Evolutionary conservation across 2,797 vertebrate genomes (phyloP).

Genomic region (Neoniphon sammara): DNA sequence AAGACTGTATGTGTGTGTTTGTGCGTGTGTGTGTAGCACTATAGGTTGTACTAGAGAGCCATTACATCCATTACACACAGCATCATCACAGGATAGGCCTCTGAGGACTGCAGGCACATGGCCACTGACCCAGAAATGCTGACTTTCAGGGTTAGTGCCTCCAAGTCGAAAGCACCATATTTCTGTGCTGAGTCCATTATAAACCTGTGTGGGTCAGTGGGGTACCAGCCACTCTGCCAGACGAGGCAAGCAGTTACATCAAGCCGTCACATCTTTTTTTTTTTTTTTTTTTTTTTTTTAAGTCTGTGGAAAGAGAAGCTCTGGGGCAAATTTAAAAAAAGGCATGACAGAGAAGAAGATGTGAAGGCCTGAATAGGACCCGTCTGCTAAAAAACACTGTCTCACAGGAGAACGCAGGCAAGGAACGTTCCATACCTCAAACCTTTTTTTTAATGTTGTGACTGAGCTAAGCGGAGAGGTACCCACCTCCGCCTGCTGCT

Average conservation of each 20-base stretch:
- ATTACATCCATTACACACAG: slow-evolving; percentile 62
- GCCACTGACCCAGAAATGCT: slow-evolving; percentile 72
- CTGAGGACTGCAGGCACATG: slow-evolving; percentile 29
- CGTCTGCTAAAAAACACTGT: slow-evolving; percentile 50
- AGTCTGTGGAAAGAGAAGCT: slow-evolving; percentile 47
- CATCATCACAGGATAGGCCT: slow-evolving; percentile 59
- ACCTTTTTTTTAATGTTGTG: slow-evolving; percentile 44
- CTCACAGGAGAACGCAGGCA: slow-evolving; percentile 33
- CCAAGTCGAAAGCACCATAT: slow-evolving; percentile 53
- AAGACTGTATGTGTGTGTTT: slow-evolving; percentile 7
- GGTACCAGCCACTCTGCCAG: slow-evolving; percentile 52
- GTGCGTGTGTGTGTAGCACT: slow-evolving; percentile 29
- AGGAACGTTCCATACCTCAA: slow-evolving; percentile 25
- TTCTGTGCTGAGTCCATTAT: slow-evolving; percentile 64
- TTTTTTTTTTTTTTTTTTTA: slow-evolving; percentile 7
- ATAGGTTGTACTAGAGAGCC: slow-evolving; percentile 21
- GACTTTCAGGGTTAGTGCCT: slow-evolving; percentile 67
- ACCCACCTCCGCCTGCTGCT: slow-evolving; percentile 31
- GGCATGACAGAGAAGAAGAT: slow-evolving; percentile 43
- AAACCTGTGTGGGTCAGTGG: slow-evolving; percentile 56
- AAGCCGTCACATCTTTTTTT: slow-evolving; percentile 46
- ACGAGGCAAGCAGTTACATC: slow-evolving; percentile 50
- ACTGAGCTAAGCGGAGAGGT: slow-evolving; percentile 25
- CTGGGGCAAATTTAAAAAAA: slow-evolving; percentile 45
- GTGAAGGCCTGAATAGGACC: slow-evolving; percentile 43